Evolutionary conservation across 1,140 invertebrate genomes (phyloP), one percentile per base, ranked within the genome.

Genomic region (Drosophila teissieri): DNA sequence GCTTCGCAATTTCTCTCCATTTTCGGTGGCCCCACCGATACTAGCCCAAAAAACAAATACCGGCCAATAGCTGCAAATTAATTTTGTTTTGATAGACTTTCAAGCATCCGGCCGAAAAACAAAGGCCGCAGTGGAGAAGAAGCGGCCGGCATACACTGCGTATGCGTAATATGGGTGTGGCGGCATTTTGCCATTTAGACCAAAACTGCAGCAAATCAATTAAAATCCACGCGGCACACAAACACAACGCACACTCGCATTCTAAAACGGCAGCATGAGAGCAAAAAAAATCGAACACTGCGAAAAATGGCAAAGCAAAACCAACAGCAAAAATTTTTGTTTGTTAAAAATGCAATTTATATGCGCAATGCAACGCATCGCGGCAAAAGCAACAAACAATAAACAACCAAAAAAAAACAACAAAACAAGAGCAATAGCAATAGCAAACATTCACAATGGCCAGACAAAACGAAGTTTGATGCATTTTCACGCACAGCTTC

Each of bases 281-380:
- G 19, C 12, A 10, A 48, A 19, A 19, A 4, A 52, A 48, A 39
- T 36, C 34, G 11, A 36, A 22, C n/a, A 8, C 52, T 7, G 24
- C 22, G 31, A 51, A 49, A 60, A 34, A 56, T 64, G 46, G 49
- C 61, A 56, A 63, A 81, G 67, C 48, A 79, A 73, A 83, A 73
- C 60, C 69, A 78, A 79, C 72, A 78, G 51, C 54, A 49, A 79
- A 70, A 73, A 80, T 67, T 70, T 72, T 72, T 89, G 73, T 84
- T 84, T 80, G 76, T 78, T 67, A 89, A 89, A 88, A 88, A 89
- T 80, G 81, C 84, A 89, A 88, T 88, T 88, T 88, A 89, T 88
- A 89, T 88, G 84, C 75, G 46, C 80, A 80, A 65, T 70, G 63
- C 64, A 80, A 77, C 56, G 69, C 53, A 45, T 73, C 55, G 54